These are phyloP conservation scores for Melanotus villosus DNA, from an alignment of 2,888 invertebrate genomes.

Conservation along the genomic window DNA sequence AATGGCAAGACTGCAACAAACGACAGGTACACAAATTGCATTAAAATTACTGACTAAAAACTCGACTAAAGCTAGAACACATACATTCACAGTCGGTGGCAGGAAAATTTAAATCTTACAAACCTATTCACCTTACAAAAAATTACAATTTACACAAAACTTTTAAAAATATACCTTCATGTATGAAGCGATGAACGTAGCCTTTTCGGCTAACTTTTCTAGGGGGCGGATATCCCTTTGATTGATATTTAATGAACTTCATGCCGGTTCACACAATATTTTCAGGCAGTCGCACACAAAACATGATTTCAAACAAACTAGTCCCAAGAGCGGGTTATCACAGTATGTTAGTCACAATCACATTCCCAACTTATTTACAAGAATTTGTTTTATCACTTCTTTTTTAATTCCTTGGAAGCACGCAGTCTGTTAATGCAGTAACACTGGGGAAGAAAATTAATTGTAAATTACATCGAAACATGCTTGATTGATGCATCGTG, in stretches of 20 bases:
- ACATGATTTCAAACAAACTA: no score
- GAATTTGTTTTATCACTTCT: constrained; percentile 2
- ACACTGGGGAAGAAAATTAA: constrained; percentile 21
- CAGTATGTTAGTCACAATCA: constrained; percentile 40
- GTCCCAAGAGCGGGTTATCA: constrained; percentile 24
- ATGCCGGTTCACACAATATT: constrained; percentile 16
- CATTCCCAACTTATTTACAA: constrained; percentile 24
- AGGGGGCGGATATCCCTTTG: constrained; percentile 37
- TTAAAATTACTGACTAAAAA: no score
- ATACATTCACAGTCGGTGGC: no score
- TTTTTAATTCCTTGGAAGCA: constrained; percentile 29
- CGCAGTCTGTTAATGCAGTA: constrained; percentile 36
- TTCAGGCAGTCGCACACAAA: not conserved
- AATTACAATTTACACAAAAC: no score
- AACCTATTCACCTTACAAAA: no score
- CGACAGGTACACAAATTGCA: no score
- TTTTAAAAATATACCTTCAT: constrained; percentile 34
- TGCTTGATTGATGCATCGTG: constrained; percentile 33
- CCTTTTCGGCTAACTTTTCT: constrained; percentile 21
- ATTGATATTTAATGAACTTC: constrained; percentile 40
- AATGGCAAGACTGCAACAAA: no score
- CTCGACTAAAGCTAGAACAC: no score
- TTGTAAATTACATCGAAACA: not conserved
- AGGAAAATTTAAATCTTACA: no score
- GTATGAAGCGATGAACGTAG: constrained; percentile 33